Evolutionary conservation across 2,113 vertebrate species (phyloP).

Genomic region (Tapirus terrestris): DNA sequence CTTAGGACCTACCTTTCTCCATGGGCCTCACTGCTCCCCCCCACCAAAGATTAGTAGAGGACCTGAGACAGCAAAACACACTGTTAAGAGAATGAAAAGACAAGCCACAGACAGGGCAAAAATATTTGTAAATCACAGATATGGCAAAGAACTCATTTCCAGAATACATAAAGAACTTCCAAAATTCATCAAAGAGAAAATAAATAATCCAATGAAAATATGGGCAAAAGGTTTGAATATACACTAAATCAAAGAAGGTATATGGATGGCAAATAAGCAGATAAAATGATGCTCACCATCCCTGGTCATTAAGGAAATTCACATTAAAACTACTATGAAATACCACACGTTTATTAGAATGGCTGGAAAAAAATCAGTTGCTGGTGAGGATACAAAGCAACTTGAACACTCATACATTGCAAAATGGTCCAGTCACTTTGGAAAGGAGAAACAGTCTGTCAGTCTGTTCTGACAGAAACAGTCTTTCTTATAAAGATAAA

Average conservation of each 20-base stretch:
- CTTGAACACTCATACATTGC: background rate
- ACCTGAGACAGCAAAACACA: background rate
- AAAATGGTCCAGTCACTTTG: background rate
- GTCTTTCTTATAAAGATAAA: background rate
- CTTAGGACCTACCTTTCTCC: background rate
- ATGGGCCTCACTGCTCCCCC: background rate
- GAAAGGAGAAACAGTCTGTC: background rate
- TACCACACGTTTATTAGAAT: slow-evolving; percentile 2
- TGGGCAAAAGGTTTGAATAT: background rate
- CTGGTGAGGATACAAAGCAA: background rate
- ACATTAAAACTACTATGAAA: background rate
- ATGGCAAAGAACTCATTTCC: background rate
- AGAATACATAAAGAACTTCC: background rate
- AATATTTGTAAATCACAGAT: slow-evolving; percentile 23
- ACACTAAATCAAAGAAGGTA: background rate
- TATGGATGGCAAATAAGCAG: background rate
- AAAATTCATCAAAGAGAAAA: background rate
- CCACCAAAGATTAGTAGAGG: background rate
- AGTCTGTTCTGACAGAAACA: background rate
- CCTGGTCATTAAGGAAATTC: background rate
- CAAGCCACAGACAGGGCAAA: background rate
- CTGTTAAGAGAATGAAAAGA: slow-evolving; percentile 28
- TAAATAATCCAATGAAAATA: background rate
- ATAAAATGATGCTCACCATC: background rate
- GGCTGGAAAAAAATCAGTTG: background rate